Conservation (phyloP, 2,797 vertebrate genomes). For the Chiroxiphia lanceolata region DNA sequence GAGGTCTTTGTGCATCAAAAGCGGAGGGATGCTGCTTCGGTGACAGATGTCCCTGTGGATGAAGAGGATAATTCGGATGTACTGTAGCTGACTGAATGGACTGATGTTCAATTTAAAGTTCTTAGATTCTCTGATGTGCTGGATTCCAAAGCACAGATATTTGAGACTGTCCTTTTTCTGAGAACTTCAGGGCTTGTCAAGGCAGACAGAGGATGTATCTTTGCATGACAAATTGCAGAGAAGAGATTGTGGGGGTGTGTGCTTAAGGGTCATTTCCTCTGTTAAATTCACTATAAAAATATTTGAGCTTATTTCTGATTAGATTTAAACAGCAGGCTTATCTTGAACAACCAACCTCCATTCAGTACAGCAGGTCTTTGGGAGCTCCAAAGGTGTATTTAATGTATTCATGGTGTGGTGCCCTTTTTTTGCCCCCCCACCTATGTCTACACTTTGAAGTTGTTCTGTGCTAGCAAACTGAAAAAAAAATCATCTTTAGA, state of each 20-base stretch:
- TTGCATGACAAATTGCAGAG: conserved; percentile 60
- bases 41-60: conserved; percentile 80
- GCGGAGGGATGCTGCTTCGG: conserved; percentile 77
- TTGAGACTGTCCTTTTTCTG: conserved; percentile 61
- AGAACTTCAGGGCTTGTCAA: conserved; percentile 69
- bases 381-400: conserved; percentile 4
- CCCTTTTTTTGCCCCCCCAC: background rate
- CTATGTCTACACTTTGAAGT: background rate
- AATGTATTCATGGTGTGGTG: background rate
- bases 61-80: conserved; percentile 83
- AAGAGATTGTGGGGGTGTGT: conserved; percentile 5
- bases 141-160: conserved; percentile 65
- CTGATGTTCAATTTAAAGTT: conserved; percentile 73
- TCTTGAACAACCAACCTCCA: conserved; percentile 58
- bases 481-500: background rate
- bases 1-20: conserved; percentile 82
- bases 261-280: conserved; percentile 36
- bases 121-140: conserved; percentile 68
- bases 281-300: conserved; percentile 22
- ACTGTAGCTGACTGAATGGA: conserved; percentile 80
- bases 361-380: conserved; percentile 49
- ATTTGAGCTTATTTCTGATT: conserved; percentile 43
- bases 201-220: conserved; percentile 56
- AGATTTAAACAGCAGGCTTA: conserved; percentile 53
- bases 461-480: conserved; percentile 23